phyloP scores from a whole-genome alignment of 2,888 invertebrate species.

The Tetragonisca angustula region DNA sequence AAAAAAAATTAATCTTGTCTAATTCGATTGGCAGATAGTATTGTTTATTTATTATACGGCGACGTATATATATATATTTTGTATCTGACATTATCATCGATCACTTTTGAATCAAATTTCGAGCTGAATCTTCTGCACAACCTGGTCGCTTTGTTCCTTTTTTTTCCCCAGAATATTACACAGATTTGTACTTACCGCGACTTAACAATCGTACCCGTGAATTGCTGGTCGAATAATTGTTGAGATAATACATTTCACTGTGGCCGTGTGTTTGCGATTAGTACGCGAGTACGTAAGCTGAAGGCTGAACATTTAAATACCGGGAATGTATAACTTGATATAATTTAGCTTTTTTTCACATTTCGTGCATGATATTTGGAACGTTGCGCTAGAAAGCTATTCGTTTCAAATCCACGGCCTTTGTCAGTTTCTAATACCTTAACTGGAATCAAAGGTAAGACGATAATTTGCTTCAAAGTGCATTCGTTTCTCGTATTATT shows the following conservation, averaged over 20 bases:
- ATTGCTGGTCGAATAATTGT: conserved; percentile 27
- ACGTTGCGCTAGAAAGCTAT: neutral
- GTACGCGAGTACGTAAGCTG: conserved; percentile 17
- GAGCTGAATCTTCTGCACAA: neutral
- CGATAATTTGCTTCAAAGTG: neutral
- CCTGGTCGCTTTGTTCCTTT: neutral
- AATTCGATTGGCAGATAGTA: neutral
- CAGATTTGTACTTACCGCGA: neutral
- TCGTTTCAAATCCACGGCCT: neutral
- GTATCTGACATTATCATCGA: neutral
- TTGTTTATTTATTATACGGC: neutral
- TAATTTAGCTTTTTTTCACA: neutral
- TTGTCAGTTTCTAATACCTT: neutral
- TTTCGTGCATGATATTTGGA: neutral
- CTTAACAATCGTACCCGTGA: neutral
- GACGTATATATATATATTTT: no score
- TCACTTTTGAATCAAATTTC: neutral
- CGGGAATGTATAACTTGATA: neutral
- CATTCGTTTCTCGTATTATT: neutral
- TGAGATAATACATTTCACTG: conserved; percentile 1
- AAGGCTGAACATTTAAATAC: conserved; percentile 23
- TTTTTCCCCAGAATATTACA: neutral
- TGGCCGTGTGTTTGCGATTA: neutral
- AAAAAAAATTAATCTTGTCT: neutral
- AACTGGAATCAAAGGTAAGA: conserved; percentile 4